Evolutionary conservation across 2,113 vertebrate genomes (phyloP).

Genomic region (Ictidomys tridecemlineatus): DNA sequence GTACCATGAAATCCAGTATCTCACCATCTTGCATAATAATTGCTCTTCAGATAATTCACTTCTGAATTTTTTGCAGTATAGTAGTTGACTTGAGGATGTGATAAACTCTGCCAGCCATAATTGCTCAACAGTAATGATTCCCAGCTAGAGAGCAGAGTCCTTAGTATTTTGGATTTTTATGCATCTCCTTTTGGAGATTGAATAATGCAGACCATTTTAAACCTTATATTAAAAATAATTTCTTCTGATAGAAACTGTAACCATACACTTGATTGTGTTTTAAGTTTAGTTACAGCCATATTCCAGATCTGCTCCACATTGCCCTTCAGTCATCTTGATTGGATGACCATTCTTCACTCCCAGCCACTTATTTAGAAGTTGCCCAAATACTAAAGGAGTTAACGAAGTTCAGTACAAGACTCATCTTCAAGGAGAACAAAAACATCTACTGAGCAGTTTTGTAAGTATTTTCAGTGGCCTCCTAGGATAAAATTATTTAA

Average conservation of each 20-base stretch:
- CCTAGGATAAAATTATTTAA: background rate
- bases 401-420: constrained; percentile 23
- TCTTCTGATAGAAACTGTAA: background rate
- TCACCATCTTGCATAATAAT: background rate
- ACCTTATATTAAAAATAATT: constrained; percentile 14
- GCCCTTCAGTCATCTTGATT: background rate
- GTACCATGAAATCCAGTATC: background rate
- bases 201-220: background rate
- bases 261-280: background rate
- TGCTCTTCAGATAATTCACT: background rate
- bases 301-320: background rate
- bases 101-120: background rate
- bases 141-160: background rate
- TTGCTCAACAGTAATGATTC: background rate
- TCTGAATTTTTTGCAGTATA: background rate
- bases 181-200: background rate
- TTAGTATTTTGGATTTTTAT: background rate
- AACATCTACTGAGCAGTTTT: background rate
- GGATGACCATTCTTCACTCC: background rate
- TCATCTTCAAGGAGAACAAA: background rate
- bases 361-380: background rate
- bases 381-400: background rate
- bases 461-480: background rate
- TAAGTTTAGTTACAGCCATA: background rate
- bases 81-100: background rate